phyloP scores from a whole-genome alignment of 35 echinoderm and acorn worm genomes.

The Acanthaster planci region DNA sequence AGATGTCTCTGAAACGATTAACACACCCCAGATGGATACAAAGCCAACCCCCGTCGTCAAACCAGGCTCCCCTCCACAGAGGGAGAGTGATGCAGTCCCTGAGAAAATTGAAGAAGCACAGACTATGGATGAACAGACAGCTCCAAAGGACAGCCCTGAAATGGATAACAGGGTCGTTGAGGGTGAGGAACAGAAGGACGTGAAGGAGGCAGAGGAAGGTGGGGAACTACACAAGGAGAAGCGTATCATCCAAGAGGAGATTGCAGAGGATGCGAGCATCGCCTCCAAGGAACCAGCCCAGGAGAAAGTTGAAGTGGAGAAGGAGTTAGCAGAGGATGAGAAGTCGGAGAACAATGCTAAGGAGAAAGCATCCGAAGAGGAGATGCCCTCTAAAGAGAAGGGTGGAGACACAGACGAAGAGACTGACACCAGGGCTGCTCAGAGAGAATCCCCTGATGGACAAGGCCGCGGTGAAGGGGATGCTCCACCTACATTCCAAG shows the following conservation, averaged over 20 bases:
- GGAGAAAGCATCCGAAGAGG: conserved; percentile 49
- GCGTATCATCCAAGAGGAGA: conserved; percentile 13
- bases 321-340: conserved; percentile 24
- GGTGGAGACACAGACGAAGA: conserved; percentile 46
- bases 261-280: conserved; percentile 21
- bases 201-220: conserved; percentile 16
- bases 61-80: conserved; percentile 4
- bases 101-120: not conserved
- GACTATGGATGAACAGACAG: not conserved
- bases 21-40: not conserved
- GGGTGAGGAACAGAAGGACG: conserved; percentile 14
- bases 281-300: not conserved
- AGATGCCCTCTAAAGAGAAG: conserved; percentile 37
- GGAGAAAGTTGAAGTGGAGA: conserved; percentile 45
- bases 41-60: not conserved
- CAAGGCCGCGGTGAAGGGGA: conserved; percentile 21
- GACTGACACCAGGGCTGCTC: not conserved
- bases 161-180: not conserved
- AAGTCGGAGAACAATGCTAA: conserved; percentile 43
- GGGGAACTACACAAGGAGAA: conserved; percentile 22
- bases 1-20: conserved; percentile 4
- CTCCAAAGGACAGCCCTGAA: not conserved
- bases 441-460: conserved; percentile 11
- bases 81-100: not conserved
- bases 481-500: not conserved